Base-by-base conservation (phyloP, 2,888 invertebrate species). In the Melanotus villosus region DNA sequence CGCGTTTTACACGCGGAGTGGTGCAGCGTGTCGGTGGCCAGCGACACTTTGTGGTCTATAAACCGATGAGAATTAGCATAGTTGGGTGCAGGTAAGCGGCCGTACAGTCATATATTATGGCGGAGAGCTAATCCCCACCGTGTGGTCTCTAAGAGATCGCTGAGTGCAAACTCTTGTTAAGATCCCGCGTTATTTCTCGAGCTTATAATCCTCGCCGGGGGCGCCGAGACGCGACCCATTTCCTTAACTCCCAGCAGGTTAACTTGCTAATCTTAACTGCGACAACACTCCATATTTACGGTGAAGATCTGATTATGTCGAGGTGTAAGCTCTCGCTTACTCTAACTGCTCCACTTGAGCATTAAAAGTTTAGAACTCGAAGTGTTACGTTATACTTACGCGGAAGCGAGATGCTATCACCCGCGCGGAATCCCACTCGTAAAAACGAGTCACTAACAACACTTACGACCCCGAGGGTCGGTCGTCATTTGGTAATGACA, bases 141-240 rank as follows among this genome's bases (percentile, higher is more conserved):
- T 64, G 65, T 68, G 68, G 68, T 63, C 60, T 63, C 65, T 65
- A 60, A 68, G 65, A 72, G 70, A 67, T 62, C 62, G 59, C 70
- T 75, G 73, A 76, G 76, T 76, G 76, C 76, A 76, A 76, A 77
- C 73, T 77, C 77, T 76, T 77, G 77, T 77, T 77, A 77, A 75
- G 72, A 75, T 70, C 70, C 66, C 47, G 63, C 70, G 73, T 82
- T 80, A 81, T 80, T 81, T 80, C 81, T 76, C 77, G 74, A 75
- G 78, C 81, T 79, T 81, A 82, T 82, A 82, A 82, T 82, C 82
- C 81, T 75, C 74, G 78, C 75, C 72, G 73, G 76, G 77, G 78
- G 77, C 77, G 76, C 68, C 77, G 75, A 73, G 75, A 75, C 68
- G 74, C 74, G 73, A 71, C 75, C 76, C 76, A 76, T 77, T 77